Base-by-base conservation (phyloP, 30 jellyfish, hydroid and myxozoan genomes). In the Nemopilema nomurai region DNA sequence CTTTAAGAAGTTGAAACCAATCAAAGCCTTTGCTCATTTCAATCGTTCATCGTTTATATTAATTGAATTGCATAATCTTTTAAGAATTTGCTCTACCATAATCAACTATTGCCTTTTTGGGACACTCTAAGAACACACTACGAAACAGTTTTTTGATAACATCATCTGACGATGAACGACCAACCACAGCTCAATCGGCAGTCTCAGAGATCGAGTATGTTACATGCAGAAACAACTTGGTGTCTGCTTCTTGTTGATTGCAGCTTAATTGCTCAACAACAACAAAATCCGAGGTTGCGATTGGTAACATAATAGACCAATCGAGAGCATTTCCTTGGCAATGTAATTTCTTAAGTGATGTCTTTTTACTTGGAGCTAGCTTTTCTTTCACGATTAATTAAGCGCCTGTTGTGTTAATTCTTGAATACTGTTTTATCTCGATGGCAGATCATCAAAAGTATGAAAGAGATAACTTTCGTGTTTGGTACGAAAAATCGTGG, bases 171-270 rank as follows among this genome's bases (percentile, higher is more conserved):
- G 75, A 85, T 16, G 74, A 65, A 8, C 90, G 74, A 33, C 69
- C 82, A 80, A 80, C 82, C 82, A 80, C 90, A 1, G 73, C 28
- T 32, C 82, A 71, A 80, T 80, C 90, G 0, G 90, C 18, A 80
- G 17, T 65, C 82, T 23, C 71, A 28, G 82, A 28, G 18, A 80
- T 19, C 50, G 90, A 13, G 73, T 80, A 82, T 32, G 51, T 41
- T 3, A 72, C 81, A 67, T 80, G 90, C 82, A 80, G 52, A 1
- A 30, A 63, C 73, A 80, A 41, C 41, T 80, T 80, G 1, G 90
- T 80, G 82, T 80, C 90, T 65, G 90, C 90, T 67, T 68, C 90
- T 80, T 80, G 82, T 62, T 80, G 90, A 33, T 66, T 67, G 76
- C 82, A 64, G 49, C 82, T 67, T 63, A 80, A 33, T 67, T 65